These are phyloP conservation scores for Gymnarchus niloticus DNA, from an alignment of 2,113 vertebrate species.

Conservation along the genomic window DNA sequence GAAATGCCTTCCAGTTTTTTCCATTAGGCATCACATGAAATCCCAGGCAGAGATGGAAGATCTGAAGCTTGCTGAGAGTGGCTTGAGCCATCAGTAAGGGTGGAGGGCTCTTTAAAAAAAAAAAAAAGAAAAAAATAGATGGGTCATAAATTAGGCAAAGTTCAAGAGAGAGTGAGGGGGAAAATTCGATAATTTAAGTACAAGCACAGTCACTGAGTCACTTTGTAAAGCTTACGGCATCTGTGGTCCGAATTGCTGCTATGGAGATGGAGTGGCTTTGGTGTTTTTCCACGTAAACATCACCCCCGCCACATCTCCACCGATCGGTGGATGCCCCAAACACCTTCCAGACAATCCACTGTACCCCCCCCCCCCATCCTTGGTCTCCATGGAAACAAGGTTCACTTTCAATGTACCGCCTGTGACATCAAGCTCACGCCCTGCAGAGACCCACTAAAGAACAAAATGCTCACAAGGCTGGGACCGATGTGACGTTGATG, in stretches of 20 bases:
- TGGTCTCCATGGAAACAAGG: neutral
- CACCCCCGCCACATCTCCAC: neutral
- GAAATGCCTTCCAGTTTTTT: too few relatives aligned
- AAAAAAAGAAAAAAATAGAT: neutral
- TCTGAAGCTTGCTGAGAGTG: neutral
- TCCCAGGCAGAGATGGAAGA: neutral
- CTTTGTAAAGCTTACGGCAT: slow-evolving; percentile 13
- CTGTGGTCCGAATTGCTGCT: slow-evolving; percentile 17
- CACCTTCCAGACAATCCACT: neutral
- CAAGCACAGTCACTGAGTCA: slow-evolving; percentile 20
- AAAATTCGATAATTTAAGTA: neutral
- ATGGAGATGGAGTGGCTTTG: slow-evolving; percentile 14
- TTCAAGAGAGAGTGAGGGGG: neutral
- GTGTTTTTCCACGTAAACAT: slow-evolving; percentile 29
- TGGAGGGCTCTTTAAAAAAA: neutral
- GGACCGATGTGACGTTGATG: neutral
- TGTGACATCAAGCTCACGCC: neutral
- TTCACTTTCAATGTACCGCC: neutral
- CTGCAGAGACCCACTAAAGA: neutral
- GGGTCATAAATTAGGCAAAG: neutral
- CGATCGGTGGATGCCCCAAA: neutral
- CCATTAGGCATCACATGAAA: neutral
- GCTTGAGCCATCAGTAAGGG: neutral
- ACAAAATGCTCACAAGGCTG: neutral
- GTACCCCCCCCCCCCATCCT: neutral